These are phyloP conservation scores for Nesospiza acunhae DNA, from an alignment of 2,113 vertebrate species.

Conservation along the genomic window DNA sequence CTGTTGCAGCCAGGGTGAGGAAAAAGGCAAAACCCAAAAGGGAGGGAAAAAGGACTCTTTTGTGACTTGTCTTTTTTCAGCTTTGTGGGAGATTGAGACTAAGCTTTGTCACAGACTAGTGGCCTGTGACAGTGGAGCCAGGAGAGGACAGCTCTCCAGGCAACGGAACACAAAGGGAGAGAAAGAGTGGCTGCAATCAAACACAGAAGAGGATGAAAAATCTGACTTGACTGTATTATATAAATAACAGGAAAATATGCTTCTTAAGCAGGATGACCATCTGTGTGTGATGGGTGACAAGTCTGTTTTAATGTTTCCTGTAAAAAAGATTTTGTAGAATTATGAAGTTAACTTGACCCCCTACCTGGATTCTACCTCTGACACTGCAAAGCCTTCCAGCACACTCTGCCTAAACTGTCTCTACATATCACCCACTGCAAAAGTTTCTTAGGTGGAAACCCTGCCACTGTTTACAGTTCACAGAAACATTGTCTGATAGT, in stretches of 20 bases:
- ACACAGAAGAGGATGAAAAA: neutral
- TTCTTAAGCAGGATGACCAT: neutral
- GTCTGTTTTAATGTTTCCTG: neutral
- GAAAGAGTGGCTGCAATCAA: neutral
- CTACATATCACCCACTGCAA: neutral
- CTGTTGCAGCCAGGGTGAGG: neutral
- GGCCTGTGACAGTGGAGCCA: slow-evolving; percentile 49
- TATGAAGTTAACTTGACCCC: neutral
- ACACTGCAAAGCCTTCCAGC: neutral
- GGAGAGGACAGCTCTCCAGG: slow-evolving; percentile 42
- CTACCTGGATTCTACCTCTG: neutral
- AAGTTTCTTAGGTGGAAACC: neutral
- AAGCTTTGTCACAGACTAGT: slow-evolving; percentile 62
- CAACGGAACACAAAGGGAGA: slow-evolving; percentile 44
- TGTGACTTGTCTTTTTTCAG: slow-evolving; percentile 55
- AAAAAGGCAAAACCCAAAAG: slow-evolving; percentile 15
- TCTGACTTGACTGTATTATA: neutral
- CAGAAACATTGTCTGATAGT: neutral
- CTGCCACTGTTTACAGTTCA: neutral
- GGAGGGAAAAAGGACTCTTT: slow-evolving; percentile 12
- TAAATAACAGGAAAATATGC: neutral
- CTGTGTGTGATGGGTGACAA: neutral
- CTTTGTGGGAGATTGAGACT: slow-evolving; percentile 53
- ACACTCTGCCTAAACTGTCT: neutral
- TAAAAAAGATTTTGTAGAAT: neutral